Evolutionary conservation across 2,113 vertebrate species (phyloP).

Genomic region (Piprites chloris): DNA sequence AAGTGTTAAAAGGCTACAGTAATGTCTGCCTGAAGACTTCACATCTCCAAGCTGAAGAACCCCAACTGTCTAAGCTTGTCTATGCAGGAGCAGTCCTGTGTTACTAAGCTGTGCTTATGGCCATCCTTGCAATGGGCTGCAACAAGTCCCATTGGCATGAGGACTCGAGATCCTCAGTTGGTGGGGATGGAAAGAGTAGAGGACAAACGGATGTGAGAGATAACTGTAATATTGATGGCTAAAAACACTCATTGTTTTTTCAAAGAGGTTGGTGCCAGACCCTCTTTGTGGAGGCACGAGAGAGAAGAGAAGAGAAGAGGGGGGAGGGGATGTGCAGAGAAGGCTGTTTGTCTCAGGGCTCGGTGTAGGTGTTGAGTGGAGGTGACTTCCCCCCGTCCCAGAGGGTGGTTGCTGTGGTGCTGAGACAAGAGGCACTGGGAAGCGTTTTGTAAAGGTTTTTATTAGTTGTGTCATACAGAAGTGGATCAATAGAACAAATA

Average conservation of each 20-base stretch:
- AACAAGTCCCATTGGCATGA: fast-evolving
- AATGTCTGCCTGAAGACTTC: fast-evolving
- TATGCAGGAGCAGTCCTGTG: fast-evolving
- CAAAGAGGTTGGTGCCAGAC: fast-evolving
- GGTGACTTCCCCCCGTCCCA: fast-evolving
- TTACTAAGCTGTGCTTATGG: fast-evolving
- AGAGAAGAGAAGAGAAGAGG: fast-evolving
- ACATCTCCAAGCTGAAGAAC: fast-evolving
- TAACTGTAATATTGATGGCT: fast-evolving
- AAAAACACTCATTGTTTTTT: fast-evolving
- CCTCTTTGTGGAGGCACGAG: fast-evolving
- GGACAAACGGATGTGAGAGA: fast-evolving
- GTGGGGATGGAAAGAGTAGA: fast-evolving
- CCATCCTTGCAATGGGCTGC: fast-evolving
- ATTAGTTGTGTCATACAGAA: neutral
- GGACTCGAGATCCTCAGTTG: fast-evolving
- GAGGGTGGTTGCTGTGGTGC: fast-evolving
- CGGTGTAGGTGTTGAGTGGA: fast-evolving
- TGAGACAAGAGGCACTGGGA: fast-evolving
- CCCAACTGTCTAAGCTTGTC: fast-evolving
- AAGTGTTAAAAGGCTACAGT: fast-evolving
- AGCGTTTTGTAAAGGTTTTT: neutral
- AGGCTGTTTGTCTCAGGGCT: fast-evolving
- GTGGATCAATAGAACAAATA: neutral
- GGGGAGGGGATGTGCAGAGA: fast-evolving